A percentile compares a stretch with the other conserved stretches of the same genome.
Conservation (phyloP, 2,797 vertebrate genomes). For the Neoniphon sammara region DNA sequence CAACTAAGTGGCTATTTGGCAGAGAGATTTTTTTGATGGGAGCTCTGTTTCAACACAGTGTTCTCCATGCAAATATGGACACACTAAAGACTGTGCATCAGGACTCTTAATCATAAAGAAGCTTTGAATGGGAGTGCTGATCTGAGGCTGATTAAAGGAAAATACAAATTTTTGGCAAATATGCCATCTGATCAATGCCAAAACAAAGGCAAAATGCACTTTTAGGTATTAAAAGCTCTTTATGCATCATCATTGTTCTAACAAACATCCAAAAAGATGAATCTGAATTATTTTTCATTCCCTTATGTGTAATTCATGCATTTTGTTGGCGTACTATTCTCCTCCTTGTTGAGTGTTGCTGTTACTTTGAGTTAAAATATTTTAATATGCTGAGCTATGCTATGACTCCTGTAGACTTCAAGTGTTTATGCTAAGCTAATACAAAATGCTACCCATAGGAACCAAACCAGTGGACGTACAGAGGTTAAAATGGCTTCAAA, state of each 20-base stretch:
- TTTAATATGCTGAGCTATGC: no score
- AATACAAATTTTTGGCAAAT: constrained; percentile 32
- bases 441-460: no score
- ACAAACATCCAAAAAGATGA: neutral
- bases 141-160: constrained; percentile 27
- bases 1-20: constrained; percentile 30
- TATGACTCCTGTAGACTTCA: no score
- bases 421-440: no score
- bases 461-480: no score
- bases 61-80: constrained; percentile 45
- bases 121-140: constrained; percentile 12
- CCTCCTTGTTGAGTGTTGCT: neutral
- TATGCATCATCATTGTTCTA: neutral
- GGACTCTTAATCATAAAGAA: constrained; percentile 37
- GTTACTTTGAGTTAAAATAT: neutral
- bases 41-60: constrained; percentile 12
- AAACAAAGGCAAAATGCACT: no score
- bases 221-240: no score
- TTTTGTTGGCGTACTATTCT: neutral
- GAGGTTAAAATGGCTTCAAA: no score
- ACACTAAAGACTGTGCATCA: constrained; percentile 35
- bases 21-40: constrained; percentile 17
- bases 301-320: no score
- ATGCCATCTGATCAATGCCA: neutral
- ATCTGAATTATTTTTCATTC: no score